A percentile compares a stretch with the other conserved stretches of the same genome.
Conservation (phyloP, 1,140 invertebrate genomes). For the Agraylea sexmaculata region DNA sequence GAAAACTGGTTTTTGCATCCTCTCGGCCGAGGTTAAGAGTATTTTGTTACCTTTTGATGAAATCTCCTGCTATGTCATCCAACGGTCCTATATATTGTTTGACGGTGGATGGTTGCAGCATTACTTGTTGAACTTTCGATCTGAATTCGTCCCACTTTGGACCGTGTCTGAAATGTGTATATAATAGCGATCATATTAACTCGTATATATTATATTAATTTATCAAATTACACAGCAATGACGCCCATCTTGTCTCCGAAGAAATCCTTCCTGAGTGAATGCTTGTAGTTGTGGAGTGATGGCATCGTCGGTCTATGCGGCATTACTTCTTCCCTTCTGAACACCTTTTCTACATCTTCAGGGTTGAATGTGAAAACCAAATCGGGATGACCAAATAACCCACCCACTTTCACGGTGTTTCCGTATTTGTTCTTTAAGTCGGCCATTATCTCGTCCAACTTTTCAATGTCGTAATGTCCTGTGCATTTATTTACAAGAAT, state of each 20-base stretch:
- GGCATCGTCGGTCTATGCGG: slow-evolving; percentile 69
- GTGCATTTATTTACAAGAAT: background rate
- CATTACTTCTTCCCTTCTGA: slow-evolving; percentile 61
- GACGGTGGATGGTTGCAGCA: slow-evolving; percentile 64
- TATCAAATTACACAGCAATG: slow-evolving; percentile 61
- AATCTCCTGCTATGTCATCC: slow-evolving; percentile 60
- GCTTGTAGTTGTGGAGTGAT: slow-evolving; percentile 66
- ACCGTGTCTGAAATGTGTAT: slow-evolving; percentile 62
- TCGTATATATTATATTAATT: slow-evolving; percentile 3
- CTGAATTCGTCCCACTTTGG: slow-evolving; percentile 71
- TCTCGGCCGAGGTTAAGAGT: slow-evolving; percentile 9
- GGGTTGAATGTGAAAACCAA: slow-evolving; percentile 68
- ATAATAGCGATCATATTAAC: background rate
- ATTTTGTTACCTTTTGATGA: slow-evolving; percentile 49
- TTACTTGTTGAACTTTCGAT: slow-evolving; percentile 71
- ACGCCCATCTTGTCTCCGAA: slow-evolving; percentile 61
- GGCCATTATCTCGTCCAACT: slow-evolving; percentile 52
- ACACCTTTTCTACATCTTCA: slow-evolving; percentile 62
- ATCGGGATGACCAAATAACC: slow-evolving; percentile 64
- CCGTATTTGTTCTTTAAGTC: slow-evolving; percentile 48
- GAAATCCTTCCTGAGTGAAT: slow-evolving; percentile 57
- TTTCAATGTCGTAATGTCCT: slow-evolving; percentile 53
- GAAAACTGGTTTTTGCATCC: background rate
- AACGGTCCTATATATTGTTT: slow-evolving; percentile 60
- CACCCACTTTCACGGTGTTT: slow-evolving; percentile 59